Conservation (phyloP, 2,888 invertebrate genomes). For the Rhamphomyia laevipes region DNA sequence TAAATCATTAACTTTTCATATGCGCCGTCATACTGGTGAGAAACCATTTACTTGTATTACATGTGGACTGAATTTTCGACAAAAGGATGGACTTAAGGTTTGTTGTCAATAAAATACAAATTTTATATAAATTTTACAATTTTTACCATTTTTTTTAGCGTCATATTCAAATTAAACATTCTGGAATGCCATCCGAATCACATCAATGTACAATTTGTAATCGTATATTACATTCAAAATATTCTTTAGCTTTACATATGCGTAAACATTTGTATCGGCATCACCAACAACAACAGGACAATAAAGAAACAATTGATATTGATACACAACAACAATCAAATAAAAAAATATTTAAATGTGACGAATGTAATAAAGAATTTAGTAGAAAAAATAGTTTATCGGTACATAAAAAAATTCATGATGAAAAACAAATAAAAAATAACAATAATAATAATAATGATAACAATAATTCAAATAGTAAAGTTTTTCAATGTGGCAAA, state of each 20-base stretch:
- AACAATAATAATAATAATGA: conserved; percentile 7
- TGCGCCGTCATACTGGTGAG: conserved; percentile 29
- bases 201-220: conserved; percentile 24
- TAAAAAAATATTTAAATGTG: conserved; percentile 12
- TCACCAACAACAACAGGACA: conserved; percentile 34
- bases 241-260: conserved; percentile 23
- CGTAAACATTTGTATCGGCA: conserved; percentile 20
- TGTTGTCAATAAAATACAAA: neutral
- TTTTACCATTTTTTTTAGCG: conserved; percentile 15
- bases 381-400: conserved; percentile 11
- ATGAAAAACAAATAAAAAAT: conserved; percentile 20
- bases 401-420: conserved; percentile 15
- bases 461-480: neutral
- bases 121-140: neutral
- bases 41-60: conserved; percentile 29
- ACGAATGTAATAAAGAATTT: conserved; percentile 12
- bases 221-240: conserved; percentile 20
- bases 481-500: conserved; percentile 24
- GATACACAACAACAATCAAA: no score
- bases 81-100: conserved; percentile 30
- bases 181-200: conserved; percentile 11
- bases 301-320: conserved; percentile 13
- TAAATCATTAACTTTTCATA: conserved; percentile 28
- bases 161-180: conserved; percentile 24
- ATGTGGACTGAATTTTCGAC: conserved; percentile 26